These are phyloP conservation scores for Martes martes DNA, from an alignment of 2,113 vertebrate genomes.

Conservation along the genomic window DNA sequence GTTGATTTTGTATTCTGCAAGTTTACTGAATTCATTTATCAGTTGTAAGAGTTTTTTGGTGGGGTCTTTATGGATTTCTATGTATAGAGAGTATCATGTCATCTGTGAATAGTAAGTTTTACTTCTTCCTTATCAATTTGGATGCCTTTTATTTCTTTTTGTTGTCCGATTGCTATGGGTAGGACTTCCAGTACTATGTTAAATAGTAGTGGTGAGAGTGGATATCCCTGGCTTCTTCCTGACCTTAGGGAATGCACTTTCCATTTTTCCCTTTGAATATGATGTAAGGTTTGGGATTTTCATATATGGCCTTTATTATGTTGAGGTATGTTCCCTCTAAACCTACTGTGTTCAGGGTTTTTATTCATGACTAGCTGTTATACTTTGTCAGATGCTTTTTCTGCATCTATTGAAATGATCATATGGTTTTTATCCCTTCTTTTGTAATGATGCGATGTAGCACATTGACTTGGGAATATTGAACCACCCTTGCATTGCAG, in stretches of 20 bases:
- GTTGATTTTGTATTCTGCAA: not conserved
- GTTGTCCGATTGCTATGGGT: not conserved
- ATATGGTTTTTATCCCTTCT: not conserved
- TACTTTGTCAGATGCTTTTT: not conserved
- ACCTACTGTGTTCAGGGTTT: not conserved
- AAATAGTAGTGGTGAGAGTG: not conserved
- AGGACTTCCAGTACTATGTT: not conserved
- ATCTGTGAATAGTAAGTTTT: not conserved
- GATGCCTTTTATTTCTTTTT: not conserved
- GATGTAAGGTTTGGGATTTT: not conserved
- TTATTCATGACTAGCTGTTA: not conserved
- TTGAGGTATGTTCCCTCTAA: not conserved
- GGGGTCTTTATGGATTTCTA: not conserved
- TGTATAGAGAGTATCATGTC: not conserved
- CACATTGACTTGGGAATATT: not conserved
- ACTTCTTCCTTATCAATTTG: not conserved
- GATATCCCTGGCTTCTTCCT: not conserved
- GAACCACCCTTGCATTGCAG: not conserved
- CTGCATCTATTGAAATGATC: not conserved
- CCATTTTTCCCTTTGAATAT: not conserved
- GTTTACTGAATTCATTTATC: not conserved
- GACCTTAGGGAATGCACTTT: not conserved
- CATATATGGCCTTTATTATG: not conserved
- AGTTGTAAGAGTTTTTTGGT: not conserved
- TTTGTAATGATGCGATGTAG: not conserved